phyloP scores from a whole-genome alignment of 2,888 invertebrate genomes.

The Clitarchus hookeri region DNA sequence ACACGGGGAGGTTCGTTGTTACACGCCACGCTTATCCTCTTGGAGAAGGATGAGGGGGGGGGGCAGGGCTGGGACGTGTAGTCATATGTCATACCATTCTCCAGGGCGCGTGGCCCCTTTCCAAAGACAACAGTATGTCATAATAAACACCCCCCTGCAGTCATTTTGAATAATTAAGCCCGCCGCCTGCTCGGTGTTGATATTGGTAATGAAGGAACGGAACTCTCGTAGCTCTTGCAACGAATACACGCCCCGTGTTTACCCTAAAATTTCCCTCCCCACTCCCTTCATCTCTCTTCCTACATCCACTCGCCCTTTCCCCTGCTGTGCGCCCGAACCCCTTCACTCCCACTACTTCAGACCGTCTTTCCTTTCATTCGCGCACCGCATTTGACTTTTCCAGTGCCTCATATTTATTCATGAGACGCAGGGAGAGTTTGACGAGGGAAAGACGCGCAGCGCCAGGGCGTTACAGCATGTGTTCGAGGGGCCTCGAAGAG shows the following conservation, averaged over 20 bases:
- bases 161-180: constrained; percentile 25
- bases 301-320: not conserved
- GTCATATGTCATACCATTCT: not conserved
- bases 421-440: not conserved
- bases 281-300: not conserved
- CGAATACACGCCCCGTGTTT: constrained; percentile 11
- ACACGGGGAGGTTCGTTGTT: not conserved
- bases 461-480: not conserved
- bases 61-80: not conserved
- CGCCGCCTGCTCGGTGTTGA: not conserved
- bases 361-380: not conserved
- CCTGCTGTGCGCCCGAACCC: not conserved
- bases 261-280: constrained; percentile 7
- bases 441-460: not conserved
- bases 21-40: not conserved
- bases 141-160: constrained; percentile 16
- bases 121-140: constrained; percentile 22
- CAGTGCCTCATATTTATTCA: constrained; percentile 20
- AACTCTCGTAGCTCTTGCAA: not conserved
- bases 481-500: too few relatives aligned
- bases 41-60: not conserved
- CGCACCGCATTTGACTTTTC: constrained; percentile 25
- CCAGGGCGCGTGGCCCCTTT: not conserved
- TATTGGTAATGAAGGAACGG: constrained; percentile 9
- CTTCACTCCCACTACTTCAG: not conserved